These are phyloP conservation scores for Apostichopus leukothele DNA, from an alignment of 53 echinoderm and acorn worm genomes.

Conservation along the genomic window DNA sequence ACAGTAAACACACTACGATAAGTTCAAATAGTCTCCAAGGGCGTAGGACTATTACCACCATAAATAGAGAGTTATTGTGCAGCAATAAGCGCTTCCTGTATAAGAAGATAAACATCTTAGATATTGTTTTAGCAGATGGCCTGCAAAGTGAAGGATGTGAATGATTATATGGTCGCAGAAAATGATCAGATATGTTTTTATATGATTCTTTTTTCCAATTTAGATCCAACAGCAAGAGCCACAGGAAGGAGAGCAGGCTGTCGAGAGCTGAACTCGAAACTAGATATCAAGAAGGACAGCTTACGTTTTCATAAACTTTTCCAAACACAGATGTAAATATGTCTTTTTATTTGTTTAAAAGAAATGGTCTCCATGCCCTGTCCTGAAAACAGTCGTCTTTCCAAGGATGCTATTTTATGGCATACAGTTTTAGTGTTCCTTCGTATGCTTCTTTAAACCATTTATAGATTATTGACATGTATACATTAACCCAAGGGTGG, in stretches of 20 bases:
- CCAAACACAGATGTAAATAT: constrained; percentile 35
- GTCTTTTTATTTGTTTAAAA: constrained; percentile 26
- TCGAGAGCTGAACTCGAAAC: constrained; percentile 9
- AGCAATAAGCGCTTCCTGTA: neutral
- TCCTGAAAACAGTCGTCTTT: constrained; percentile 21
- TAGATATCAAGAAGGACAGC: neutral
- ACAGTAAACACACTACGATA: neutral
- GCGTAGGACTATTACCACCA: neutral
- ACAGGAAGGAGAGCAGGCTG: constrained; percentile 33
- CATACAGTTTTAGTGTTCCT: too few species aligned
- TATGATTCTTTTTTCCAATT: neutral
- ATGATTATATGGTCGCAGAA: neutral
- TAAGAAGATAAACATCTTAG: neutral
- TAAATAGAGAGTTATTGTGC: neutral
- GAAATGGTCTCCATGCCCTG: constrained; percentile 9
- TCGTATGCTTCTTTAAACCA: too few species aligned
- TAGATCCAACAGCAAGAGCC: constrained; percentile 38
- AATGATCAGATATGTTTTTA: neutral
- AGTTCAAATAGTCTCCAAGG: neutral
- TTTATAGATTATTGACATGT: too few species aligned
- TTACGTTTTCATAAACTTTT: neutral
- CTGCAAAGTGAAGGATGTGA: neutral
- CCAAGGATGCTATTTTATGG: neutral
- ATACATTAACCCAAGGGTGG: too few species aligned
- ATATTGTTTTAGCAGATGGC: constrained; percentile 1